Conservation (phyloP, 2,113 vertebrate genomes). For the Jaculus jaculus region DNA sequence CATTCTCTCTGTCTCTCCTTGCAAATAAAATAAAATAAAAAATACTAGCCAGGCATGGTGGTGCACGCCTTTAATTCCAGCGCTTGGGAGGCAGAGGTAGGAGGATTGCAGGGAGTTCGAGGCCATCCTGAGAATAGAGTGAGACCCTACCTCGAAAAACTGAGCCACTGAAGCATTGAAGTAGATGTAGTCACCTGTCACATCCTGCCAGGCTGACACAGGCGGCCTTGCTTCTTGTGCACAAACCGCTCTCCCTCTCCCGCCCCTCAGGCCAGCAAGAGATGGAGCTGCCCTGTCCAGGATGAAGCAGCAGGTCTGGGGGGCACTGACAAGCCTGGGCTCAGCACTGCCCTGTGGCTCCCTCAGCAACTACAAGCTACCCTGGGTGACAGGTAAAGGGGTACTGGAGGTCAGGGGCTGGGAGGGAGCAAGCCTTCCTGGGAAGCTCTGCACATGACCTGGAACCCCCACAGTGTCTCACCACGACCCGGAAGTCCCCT, state of each 20-base stretch:
- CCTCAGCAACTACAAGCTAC: slow-evolving; percentile 90
- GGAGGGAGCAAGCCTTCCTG: not conserved
- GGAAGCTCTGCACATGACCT: not conserved
- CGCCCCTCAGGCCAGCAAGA: slow-evolving; percentile 50
- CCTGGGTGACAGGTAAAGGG: slow-evolving; percentile 93
- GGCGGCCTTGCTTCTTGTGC: not conserved
- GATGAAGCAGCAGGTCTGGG: slow-evolving; percentile 94
- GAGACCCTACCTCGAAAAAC: no score
- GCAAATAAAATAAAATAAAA: not conserved
- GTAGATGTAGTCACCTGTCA: not conserved
- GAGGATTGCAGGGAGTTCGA: no score
- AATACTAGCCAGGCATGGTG: no score
- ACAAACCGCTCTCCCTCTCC: not conserved
- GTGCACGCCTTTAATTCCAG: no score
- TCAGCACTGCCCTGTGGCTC: slow-evolving; percentile 90
- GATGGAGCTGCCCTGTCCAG: slow-evolving; percentile 85
- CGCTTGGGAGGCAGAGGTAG: no score
- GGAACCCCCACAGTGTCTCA: slow-evolving; percentile 89
- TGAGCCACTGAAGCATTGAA: not conserved
- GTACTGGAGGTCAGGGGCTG: not conserved
- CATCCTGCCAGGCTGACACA: not conserved
- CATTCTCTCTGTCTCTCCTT: no score
- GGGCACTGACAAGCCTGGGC: slow-evolving; percentile 89
- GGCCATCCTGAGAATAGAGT: no score
- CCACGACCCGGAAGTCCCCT: slow-evolving; percentile 94